phyloP scores from a whole-genome alignment of 2,888 invertebrate genomes.

The Parnassius smintheus region DNA sequence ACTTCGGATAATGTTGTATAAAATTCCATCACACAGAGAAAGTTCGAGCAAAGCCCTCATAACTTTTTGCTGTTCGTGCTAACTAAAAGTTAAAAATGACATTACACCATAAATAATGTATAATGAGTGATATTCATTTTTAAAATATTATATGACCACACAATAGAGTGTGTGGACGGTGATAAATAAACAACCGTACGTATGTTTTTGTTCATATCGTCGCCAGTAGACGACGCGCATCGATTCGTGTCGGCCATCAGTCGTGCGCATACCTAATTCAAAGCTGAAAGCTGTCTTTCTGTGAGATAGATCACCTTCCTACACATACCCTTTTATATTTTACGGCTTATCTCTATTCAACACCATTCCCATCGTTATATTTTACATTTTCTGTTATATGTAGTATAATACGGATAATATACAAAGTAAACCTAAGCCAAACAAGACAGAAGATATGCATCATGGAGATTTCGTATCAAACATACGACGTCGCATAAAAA shows the following conservation, averaged over 20 bases:
- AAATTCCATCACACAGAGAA: too few species aligned
- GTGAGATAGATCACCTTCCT: conserved; percentile 30
- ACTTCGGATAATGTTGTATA: too few species aligned
- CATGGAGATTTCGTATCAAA: too few species aligned
- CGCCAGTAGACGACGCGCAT: conserved; percentile 37
- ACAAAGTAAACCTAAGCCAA: too few species aligned
- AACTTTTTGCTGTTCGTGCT: too few species aligned
- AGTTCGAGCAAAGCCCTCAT: too few species aligned
- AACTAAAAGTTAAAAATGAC: too few species aligned
- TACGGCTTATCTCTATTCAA: conserved; percentile 7
- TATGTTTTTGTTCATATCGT: conserved; percentile 40
- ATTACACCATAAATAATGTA: conserved; percentile 17
- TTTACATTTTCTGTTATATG: neutral
- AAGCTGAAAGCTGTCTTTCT: conserved; percentile 32
- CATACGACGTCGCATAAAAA: too few species aligned
- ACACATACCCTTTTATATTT: conserved; percentile 13
- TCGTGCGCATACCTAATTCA: conserved; percentile 41
- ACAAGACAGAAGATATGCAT: too few species aligned
- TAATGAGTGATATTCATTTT: conserved; percentile 19
- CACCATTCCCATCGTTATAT: conserved; percentile 8
- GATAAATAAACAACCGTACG: conserved; percentile 41
- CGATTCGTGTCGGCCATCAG: conserved; percentile 41
- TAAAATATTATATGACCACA: conserved; percentile 31
- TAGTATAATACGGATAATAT: too few species aligned
- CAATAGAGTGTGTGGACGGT: conserved; percentile 36